Evolutionary conservation across 2,113 vertebrate species (phyloP).

Genomic region (Hippoglossus stenolepis): DNA sequence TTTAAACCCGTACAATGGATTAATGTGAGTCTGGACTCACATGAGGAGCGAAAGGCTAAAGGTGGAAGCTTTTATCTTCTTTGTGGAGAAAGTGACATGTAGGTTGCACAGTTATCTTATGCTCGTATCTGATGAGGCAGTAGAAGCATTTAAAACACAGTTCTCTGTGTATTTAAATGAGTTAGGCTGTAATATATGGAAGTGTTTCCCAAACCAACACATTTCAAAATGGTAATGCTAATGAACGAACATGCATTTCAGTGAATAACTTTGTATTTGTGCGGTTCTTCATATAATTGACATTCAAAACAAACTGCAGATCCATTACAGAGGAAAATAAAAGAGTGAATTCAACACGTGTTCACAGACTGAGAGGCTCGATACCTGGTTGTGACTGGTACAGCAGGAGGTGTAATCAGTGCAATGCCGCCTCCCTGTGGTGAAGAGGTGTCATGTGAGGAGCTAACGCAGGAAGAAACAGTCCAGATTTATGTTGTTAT

Average conservation of each 20-base stretch:
- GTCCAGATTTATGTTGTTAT: neutral
- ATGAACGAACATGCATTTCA: too few relatives aligned
- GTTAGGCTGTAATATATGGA: neutral
- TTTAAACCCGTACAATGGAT: neutral
- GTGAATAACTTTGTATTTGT: too few relatives aligned
- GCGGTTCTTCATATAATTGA: too few relatives aligned
- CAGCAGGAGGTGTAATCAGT: neutral
- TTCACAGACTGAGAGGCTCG: neutral
- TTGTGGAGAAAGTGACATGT: neutral
- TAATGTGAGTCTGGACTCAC: neutral
- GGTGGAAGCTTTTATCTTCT: neutral
- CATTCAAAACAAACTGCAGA: too few relatives aligned
- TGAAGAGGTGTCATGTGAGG: neutral
- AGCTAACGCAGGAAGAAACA: neutral
- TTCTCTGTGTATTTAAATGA: neutral
- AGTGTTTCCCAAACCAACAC: neutral
- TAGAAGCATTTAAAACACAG: neutral
- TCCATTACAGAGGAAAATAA: too few relatives aligned
- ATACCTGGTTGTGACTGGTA: neutral
- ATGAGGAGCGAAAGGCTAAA: too few relatives aligned
- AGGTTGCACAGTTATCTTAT: too few relatives aligned
- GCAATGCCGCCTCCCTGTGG: conserved; percentile 38
- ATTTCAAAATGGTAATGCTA: too few relatives aligned
- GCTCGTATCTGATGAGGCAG: neutral
- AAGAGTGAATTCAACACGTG: neutral